phyloP scores from a whole-genome alignment of 2,797 vertebrate genomes.

The Geotrypetes seraphini region DNA sequence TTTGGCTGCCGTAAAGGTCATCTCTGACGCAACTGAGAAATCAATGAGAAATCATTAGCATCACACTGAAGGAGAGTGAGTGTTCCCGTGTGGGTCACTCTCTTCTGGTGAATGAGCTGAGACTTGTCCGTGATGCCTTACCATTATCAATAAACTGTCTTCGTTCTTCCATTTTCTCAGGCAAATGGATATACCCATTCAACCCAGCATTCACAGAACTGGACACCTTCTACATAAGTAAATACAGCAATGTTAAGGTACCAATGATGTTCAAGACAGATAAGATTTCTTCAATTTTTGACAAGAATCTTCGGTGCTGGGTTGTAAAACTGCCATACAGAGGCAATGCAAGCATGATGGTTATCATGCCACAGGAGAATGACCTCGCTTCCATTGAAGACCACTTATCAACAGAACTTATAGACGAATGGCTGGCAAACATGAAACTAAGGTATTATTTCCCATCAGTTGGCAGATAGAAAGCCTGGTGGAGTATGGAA shows the following conservation, averaged over 20 bases:
- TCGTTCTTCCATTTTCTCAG: slow-evolving; percentile 39
- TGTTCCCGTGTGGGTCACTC: no score
- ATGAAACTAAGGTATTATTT: slow-evolving; percentile 61
- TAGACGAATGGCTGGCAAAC: slow-evolving; percentile 64
- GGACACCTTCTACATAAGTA: slow-evolving; percentile 71
- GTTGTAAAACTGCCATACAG: slow-evolving; percentile 74
- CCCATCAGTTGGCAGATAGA: no score
- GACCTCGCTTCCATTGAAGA: slow-evolving; percentile 78
- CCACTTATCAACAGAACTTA: slow-evolving; percentile 56
- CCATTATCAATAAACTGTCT: not conserved
- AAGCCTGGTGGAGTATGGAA: no score
- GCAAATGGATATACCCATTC: slow-evolving; percentile 72
- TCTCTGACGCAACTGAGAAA: no score
- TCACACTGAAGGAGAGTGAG: no score
- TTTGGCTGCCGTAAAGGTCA: no score
- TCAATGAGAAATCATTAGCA: no score
- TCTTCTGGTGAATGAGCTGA: no score
- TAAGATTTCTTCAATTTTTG: slow-evolving; percentile 55
- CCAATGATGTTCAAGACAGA: slow-evolving; percentile 73
- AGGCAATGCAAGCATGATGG: slow-evolving; percentile 71
- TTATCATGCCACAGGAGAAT: slow-evolving; percentile 61
- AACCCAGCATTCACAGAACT: slow-evolving; percentile 49
- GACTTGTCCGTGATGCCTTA: no score
- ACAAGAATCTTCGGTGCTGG: slow-evolving; percentile 51
- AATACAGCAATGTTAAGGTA: slow-evolving; percentile 68